Base-by-base conservation (phyloP, 2,797 vertebrate species). In the Microtus californicus region DNA sequence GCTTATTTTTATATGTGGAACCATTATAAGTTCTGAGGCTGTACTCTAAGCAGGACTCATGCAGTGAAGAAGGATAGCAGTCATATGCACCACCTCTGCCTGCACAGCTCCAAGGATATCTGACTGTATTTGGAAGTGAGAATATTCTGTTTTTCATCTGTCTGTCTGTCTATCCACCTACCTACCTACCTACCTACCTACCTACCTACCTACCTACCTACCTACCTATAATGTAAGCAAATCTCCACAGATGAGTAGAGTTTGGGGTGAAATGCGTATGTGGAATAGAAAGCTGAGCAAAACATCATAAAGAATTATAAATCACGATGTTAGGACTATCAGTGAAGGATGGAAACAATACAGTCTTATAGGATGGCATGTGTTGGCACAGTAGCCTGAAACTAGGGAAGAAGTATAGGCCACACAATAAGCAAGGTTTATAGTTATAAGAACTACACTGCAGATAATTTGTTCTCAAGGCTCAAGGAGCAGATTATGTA, bases 1-100 rank as follows among this genome's bases (percentile, higher is more conserved):
- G 78, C 89, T 93, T 97, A 83, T 97, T 98, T 97, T 97, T 94
- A 95, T 97, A 78, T 94, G 91, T n/a, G 15, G 80, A 10, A 80
- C 54, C 74, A 77, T 89, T 91, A 96, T 73, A 74, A 54, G 82
- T 87, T 95, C 34, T 73, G 77, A 91, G 67, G 29, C 67, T 91
- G 19, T 25, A 63, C 40, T 79, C 51, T 95, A 89, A 96, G 94
- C 73, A 90, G 37, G 56, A 87, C n/a, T 14, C 45, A n/a, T 11
- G 90, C 37, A 89, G 93, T 0, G 87, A 90, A 5, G 25, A 54
- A 6, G 0, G 3, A 43, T 94, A 81, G 81, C 11, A 67, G 21
- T 40, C 4, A 2, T 65, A 61, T n/a, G 95, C 27, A 71, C 12
- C 63, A 10, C 67, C 96, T 91, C 27, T 0, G 2, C 34, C 10